phyloP scores from a whole-genome alignment of 2,113 vertebrate genomes.

The Colossoma macropomum region DNA sequence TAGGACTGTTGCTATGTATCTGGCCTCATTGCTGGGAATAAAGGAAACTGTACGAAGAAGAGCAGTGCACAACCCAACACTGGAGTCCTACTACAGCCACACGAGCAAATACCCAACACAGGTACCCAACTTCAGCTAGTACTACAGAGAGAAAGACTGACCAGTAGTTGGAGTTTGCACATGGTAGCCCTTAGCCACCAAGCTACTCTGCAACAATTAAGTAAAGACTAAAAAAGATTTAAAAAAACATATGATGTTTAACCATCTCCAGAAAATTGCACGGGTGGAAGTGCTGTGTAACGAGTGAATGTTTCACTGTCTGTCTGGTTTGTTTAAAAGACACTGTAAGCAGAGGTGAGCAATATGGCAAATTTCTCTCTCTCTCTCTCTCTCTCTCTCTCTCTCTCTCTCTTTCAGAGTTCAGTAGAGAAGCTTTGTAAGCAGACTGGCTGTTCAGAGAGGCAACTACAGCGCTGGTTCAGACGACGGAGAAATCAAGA shows the following conservation, averaged over 20 bases:
- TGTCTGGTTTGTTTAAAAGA: no score
- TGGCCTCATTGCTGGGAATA: slow-evolving; percentile 85
- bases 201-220: neutral
- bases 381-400: neutral
- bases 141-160: neutral
- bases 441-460: slow-evolving; percentile 77
- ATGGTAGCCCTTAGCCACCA: neutral
- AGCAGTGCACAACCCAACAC: slow-evolving; percentile 79
- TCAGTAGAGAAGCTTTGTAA: slow-evolving; percentile 71
- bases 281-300: no score
- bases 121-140: slow-evolving; percentile 62
- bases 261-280: no score
- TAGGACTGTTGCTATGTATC: slow-evolving; percentile 83
- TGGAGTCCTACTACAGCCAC: slow-evolving; percentile 86
- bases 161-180: neutral
- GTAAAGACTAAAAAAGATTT: neutral
- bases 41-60: slow-evolving; percentile 86
- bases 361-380: neutral
- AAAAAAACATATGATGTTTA: neutral
- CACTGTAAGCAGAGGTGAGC: no score
- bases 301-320: no score
- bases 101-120: slow-evolving; percentile 84
- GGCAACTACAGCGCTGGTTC: slow-evolving; percentile 92
- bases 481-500: slow-evolving; percentile 93
- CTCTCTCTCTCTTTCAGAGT: slow-evolving; percentile 57